Conservation (phyloP, 1,140 invertebrate genomes). For the Leptonema lineaticorne region DNA sequence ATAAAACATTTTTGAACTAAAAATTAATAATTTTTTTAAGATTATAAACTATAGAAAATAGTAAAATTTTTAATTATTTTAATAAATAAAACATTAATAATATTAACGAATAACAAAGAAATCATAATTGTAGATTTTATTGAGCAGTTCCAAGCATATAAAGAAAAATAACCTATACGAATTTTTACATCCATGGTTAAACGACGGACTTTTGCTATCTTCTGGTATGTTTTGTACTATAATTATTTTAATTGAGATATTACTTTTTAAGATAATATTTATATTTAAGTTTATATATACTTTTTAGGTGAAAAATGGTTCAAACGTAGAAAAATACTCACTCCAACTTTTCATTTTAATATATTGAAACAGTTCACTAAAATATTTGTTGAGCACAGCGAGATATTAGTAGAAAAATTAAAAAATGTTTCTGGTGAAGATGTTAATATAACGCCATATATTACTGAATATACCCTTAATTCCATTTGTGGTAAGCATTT, state of each 20-base stretch:
- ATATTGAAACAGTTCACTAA: conserved; percentile 70
- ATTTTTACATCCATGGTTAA: conserved; percentile 61
- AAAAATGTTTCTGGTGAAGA: conserved; percentile 60
- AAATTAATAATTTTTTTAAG: too few relatives aligned
- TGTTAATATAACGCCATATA: conserved; percentile 61
- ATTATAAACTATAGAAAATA: too few relatives aligned
- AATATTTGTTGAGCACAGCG: conserved; percentile 51
- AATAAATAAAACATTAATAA: too few relatives aligned
- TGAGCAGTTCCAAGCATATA: too few relatives aligned
- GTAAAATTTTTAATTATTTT: too few relatives aligned
- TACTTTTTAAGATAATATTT: not conserved
- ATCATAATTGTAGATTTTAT: too few relatives aligned
- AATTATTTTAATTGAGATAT: not conserved
- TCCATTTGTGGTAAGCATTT: conserved; percentile 63
- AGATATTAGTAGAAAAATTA: conserved; percentile 62
- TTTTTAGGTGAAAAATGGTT: conserved; percentile 63
- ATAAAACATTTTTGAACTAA: too few relatives aligned
- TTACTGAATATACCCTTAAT: conserved; percentile 67
- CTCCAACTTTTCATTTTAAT: conserved; percentile 76
- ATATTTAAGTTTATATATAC: conserved; percentile 66
- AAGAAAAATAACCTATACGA: too few relatives aligned
- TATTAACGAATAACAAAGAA: too few relatives aligned
- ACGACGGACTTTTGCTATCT: conserved; percentile 58
- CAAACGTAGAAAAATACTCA: conserved; percentile 66
- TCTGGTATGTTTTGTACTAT: conserved; percentile 50